Evolutionary conservation across 2,888 invertebrate species (phyloP).

Genomic region (Ennomos fuscantarius): DNA sequence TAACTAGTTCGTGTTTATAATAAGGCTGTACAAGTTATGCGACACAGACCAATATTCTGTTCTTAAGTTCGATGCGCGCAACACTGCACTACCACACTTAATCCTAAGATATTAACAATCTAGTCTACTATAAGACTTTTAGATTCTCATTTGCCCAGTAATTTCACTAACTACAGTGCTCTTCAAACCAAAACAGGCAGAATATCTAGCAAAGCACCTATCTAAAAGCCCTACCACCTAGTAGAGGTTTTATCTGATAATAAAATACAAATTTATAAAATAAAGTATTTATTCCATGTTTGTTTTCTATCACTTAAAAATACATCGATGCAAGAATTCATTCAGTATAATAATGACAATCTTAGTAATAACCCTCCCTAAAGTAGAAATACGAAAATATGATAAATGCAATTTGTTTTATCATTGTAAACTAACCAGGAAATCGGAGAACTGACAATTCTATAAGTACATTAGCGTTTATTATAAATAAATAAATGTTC

Average conservation of each 20-base stretch:
- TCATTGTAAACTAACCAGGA: conserved; percentile 44
- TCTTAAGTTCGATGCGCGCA: too few relatives aligned
- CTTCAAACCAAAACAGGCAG: too few relatives aligned
- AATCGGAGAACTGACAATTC: conserved; percentile 30
- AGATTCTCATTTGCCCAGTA: too few relatives aligned
- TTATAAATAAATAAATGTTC: conserved; percentile 3
- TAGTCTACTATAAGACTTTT: too few relatives aligned
- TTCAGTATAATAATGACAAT: conserved; percentile 71
- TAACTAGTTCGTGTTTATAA: too few relatives aligned
- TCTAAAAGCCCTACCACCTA: too few relatives aligned
- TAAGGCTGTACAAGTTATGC: too few relatives aligned
- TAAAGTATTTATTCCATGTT: conserved; percentile 70
- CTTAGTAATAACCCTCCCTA: conserved; percentile 45
- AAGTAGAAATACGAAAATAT: conserved; percentile 56
- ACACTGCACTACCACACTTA: too few relatives aligned
- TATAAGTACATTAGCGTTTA: not conserved
- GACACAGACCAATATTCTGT: too few relatives aligned
- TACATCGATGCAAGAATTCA: conserved; percentile 78
- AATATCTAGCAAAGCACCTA: too few relatives aligned
- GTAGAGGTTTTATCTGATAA: conserved; percentile 4
- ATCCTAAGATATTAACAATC: too few relatives aligned
- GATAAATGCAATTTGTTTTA: conserved; percentile 70
- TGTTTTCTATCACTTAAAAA: conserved; percentile 65
- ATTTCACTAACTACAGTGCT: too few relatives aligned
- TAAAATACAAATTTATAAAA: conserved; percentile 63